A percentile compares a stretch with the other conserved stretches of the same genome.
Evolutionary conservation across 2,797 vertebrate species (phyloP).

Genomic region (Ctenopoma kingsleyae): DNA sequence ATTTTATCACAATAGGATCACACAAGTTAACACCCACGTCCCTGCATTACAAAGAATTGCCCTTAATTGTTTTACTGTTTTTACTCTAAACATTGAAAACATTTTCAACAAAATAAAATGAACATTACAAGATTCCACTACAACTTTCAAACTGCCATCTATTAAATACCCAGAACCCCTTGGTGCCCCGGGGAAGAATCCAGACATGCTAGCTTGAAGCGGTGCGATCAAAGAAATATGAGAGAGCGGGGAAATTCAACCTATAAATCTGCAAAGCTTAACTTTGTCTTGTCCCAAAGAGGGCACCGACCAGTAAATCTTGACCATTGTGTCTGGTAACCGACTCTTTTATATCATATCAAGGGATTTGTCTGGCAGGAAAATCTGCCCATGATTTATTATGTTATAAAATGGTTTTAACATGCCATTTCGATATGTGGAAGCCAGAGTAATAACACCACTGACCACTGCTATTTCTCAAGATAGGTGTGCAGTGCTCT

Average conservation of each 20-base stretch:
- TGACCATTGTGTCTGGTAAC: constrained; percentile 63
- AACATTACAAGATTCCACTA: constrained; percentile 76
- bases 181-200: constrained; percentile 51
- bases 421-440: constrained; percentile 63
- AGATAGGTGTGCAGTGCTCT: constrained; percentile 35
- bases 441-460: constrained; percentile 60
- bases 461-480: constrained; percentile 55
- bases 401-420: constrained; percentile 75
- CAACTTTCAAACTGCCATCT: constrained; percentile 74
- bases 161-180: constrained; percentile 65
- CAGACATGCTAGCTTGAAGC: constrained; percentile 61
- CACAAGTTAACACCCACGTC: constrained; percentile 80
- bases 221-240: constrained; percentile 65
- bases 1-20: constrained; percentile 87
- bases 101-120: constrained; percentile 56
- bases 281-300: constrained; percentile 69
- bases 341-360: constrained; percentile 71
- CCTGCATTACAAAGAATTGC: constrained; percentile 84
- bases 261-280: constrained; percentile 75
- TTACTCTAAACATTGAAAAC: constrained; percentile 77
- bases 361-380: constrained; percentile 76
- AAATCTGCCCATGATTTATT: constrained; percentile 78
- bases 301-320: constrained; percentile 71
- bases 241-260: constrained; percentile 48
- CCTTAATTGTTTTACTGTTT: constrained; percentile 68